These are phyloP conservation scores for Cheilosia vernalis DNA, from an alignment of 2,888 invertebrate species.

Conservation along the genomic window DNA sequence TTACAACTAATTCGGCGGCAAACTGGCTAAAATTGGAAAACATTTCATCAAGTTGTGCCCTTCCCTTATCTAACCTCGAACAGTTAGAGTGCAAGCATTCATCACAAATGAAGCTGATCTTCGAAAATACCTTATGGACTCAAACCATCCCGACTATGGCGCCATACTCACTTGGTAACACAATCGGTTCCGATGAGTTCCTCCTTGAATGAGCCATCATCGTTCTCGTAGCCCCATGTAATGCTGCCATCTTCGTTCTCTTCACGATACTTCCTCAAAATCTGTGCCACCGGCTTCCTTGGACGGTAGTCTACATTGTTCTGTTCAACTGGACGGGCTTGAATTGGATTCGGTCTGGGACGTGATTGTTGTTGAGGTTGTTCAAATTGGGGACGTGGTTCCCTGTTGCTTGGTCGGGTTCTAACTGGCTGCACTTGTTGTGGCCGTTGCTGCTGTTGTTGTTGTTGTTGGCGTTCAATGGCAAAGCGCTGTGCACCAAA, in stretches of 20 bases:
- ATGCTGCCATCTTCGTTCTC: constrained; percentile 91
- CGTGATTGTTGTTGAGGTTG: constrained; percentile 76
- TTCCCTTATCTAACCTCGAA: too few species aligned
- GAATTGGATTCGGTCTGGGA: constrained; percentile 77
- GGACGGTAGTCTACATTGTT: constrained; percentile 77
- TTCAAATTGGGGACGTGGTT: constrained; percentile 85
- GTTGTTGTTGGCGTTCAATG: constrained; percentile 78
- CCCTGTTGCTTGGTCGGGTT: constrained; percentile 75
- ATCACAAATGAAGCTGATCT: too few species aligned
- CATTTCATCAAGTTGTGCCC: too few species aligned
- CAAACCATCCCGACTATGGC: neutral
- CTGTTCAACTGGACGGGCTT: constrained; percentile 82
- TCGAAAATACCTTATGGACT: neutral
- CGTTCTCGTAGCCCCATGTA: constrained; percentile 94
- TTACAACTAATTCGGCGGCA: too few species aligned
- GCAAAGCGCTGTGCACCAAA: constrained; percentile 80
- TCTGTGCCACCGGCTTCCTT: constrained; percentile 89
- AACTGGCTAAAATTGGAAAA: too few species aligned
- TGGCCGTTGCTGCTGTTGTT: constrained; percentile 74
- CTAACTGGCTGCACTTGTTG: constrained; percentile 66
- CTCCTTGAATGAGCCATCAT: constrained; percentile 94
- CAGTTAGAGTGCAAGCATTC: too few species aligned
- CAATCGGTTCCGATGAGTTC: constrained; percentile 92
- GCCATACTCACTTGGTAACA: constrained; percentile 84
- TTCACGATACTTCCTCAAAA: constrained; percentile 88